Conservation (phyloP, 2,113 vertebrate species). For the Mobula birostris region DNA sequence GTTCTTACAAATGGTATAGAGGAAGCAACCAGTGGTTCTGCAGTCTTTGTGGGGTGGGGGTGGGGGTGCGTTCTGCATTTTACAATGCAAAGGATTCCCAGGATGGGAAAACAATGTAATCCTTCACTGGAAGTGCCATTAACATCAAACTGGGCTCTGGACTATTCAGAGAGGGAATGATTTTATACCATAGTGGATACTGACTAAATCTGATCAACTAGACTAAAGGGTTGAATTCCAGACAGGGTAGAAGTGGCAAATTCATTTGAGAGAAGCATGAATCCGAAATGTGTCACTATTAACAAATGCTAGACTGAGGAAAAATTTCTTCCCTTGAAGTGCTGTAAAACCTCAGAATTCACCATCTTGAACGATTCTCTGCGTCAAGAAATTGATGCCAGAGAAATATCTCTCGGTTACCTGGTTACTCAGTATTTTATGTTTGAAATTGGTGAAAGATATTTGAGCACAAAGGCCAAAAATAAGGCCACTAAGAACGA, state of each 20-base stretch:
- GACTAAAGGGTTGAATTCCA: no score
- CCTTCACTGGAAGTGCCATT: neutral
- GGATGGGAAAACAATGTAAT: neutral
- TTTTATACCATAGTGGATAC: neutral
- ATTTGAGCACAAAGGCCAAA: neutral
- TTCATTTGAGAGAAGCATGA: neutral
- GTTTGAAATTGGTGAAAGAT: neutral
- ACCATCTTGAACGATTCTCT: no score
- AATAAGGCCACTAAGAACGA: neutral
- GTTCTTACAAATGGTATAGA: neutral
- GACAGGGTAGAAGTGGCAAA: neutral
- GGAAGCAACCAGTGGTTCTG: slow-evolving; percentile 1
- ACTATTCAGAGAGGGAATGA: neutral
- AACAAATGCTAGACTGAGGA: no score
- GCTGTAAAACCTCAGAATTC: no score
- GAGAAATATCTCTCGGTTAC: neutral
- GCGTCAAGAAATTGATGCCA: neutral
- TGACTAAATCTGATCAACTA: neutral
- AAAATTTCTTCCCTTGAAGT: no score
- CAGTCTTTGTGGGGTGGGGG: neutral
- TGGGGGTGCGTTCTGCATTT: neutral
- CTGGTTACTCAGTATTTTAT: neutral
- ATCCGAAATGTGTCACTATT: neutral
- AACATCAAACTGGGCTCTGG: no score
- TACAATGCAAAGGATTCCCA: no score